Evolutionary conservation across 2,888 invertebrate species (phyloP), one percentile per base, ranked within the genome.

Genomic region (Drosophila glabriapex): DNA sequence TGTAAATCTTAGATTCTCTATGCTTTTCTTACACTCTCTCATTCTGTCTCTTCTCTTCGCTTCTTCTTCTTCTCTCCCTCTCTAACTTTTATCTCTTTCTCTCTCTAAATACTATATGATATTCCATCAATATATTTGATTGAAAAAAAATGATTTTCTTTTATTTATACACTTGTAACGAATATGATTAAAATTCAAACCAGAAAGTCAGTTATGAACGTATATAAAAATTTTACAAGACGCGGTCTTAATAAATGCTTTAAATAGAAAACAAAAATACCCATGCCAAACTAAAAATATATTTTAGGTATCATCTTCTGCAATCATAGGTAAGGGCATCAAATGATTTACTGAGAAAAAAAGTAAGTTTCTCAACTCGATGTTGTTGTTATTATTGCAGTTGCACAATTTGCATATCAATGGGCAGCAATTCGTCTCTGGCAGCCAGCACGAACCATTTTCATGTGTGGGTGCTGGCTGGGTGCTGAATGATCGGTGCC

Each of bases 331-430:
- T 10, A n/a, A 80, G 77, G 16, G 80, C 37, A 80, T 80, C 16
- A 43, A 25, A 29, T 54, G 22, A 52, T 66, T 58, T 16, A 25
- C 60, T 12, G 33, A 58, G 41, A 43, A 43, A 28, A 28, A 25
- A 19, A 35, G 25, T 7, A 19, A 25, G 7, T 5, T 29, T 22
- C 12, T 35, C 28, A 37, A 29, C 29, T 35, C 12, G 54, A 46
- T 61, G 29, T 65, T 52, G 53, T 63, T 49, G 54, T 41, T 68
- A 58, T 55, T 67, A 53, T 54, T 62, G 49, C 58, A 56, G 63
- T 75, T 69, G 79, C 64, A 69, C 85, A 85, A 86, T 86, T 86
- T 86, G 90, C 85, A 86, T 86, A 81, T 88, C 89, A 86, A 86
- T 88, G 90, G 85, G 74, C 74, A 78, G 59, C 80, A 71, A 89